These are phyloP conservation scores for Sycobia sp. DNA, from an alignment of 1,140 invertebrate species.

Conservation along the genomic window DNA sequence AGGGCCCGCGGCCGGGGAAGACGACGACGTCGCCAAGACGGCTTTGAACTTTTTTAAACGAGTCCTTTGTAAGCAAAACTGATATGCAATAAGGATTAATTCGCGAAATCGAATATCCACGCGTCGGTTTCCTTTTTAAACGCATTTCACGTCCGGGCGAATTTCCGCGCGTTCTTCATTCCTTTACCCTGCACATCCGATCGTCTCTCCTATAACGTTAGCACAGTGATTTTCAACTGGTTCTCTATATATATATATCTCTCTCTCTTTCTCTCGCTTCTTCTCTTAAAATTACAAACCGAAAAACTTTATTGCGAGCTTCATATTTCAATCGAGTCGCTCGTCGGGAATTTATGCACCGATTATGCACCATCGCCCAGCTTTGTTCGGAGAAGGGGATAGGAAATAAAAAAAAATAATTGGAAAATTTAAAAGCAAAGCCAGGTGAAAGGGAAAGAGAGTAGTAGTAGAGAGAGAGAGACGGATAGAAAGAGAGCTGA, in stretches of 20 bases:
- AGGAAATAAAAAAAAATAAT: neutral
- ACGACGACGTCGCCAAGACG: conserved; percentile 1
- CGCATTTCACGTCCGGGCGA: neutral
- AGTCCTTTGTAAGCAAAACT: conserved; percentile 28
- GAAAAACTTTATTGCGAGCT: conserved; percentile 25
- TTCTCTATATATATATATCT: too few species aligned
- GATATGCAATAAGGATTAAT: conserved; percentile 18
- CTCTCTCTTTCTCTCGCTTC: too few species aligned
- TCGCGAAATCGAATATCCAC: conserved; percentile 24
- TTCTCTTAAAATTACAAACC: conserved; percentile 2
- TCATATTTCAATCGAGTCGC: conserved; percentile 23
- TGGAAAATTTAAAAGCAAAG: conserved; percentile 7
- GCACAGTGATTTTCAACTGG: conserved; percentile 4
- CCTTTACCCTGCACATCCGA: too few species aligned
- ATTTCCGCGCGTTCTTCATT: neutral
- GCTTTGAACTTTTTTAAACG: conserved; percentile 33
- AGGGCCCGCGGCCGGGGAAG: too few species aligned
- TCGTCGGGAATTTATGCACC: conserved; percentile 10
- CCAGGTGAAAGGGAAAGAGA: neutral
- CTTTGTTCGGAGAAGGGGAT: too few species aligned
- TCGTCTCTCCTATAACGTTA: neutral
- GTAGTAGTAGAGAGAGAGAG: too few species aligned
- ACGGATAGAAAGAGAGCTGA: too few species aligned
- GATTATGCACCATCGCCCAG: neutral
- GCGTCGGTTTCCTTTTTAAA: conserved; percentile 1